Percentiles rank a stretch among this genome's conserved stretches.
Evolutionary conservation across 1,140 invertebrate species (phyloP).

Genomic region (Ctenoplectra terminalis): DNA sequence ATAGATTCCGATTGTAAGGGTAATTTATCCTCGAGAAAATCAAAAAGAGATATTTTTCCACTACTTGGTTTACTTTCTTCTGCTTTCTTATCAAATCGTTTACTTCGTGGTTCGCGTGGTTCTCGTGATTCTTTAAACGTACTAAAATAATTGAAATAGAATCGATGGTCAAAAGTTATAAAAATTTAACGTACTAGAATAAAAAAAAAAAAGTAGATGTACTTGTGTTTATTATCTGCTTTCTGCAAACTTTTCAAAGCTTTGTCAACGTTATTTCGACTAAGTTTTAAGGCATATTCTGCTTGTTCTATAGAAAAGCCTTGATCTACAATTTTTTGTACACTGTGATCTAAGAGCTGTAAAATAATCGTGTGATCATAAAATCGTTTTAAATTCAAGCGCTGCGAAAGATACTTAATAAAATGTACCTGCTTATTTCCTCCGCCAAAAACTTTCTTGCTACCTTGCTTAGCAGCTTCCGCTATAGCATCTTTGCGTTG

Average conservation of each 20-base stretch:
- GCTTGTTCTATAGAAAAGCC: conserved; percentile 91
- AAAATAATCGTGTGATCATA: conserved; percentile 47
- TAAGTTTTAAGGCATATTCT: conserved; percentile 87
- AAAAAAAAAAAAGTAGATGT: conserved; percentile 24
- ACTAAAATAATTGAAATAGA: conserved; percentile 47
- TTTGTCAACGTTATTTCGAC: conserved; percentile 89
- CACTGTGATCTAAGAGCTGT: conserved; percentile 88
- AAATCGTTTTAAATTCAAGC: conserved; percentile 28
- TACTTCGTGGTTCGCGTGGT: conserved; percentile 74
- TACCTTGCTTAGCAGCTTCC: conserved; percentile 90
- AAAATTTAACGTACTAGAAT: background rate
- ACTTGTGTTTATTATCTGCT: conserved; percentile 75
- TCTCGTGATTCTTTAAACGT: conserved; percentile 70
- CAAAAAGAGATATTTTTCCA: conserved; percentile 93
- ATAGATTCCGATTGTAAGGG: conserved; percentile 83
- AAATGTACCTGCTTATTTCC: conserved; percentile 88
- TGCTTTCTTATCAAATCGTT: conserved; percentile 84
- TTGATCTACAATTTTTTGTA: conserved; percentile 91
- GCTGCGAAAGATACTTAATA: background rate
- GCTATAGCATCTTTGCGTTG: conserved; percentile 94
- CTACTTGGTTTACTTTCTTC: conserved; percentile 88
- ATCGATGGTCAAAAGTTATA: background rate
- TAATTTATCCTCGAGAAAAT: conserved; percentile 93
- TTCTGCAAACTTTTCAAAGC: conserved; percentile 88
- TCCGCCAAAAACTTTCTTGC: conserved; percentile 86